Evolutionary conservation across 2,797 vertebrate species (phyloP).

Genomic region (Halcyon leucocephala): DNA sequence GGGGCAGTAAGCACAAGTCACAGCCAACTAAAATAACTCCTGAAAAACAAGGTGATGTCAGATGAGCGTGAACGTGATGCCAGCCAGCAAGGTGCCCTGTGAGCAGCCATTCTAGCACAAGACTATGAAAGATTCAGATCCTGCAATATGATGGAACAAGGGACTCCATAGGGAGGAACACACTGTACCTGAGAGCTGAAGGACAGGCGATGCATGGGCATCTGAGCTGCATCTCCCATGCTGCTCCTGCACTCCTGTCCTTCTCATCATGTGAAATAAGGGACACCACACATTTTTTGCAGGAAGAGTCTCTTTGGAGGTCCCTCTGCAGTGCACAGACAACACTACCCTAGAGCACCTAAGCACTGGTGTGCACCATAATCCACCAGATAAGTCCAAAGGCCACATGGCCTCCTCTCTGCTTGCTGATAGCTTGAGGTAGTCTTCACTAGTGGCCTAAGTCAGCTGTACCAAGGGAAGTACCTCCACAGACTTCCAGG

Average conservation of each 20-base stretch:
- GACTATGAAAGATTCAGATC: conserved; percentile 3
- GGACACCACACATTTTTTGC: background rate
- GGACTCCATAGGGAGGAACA: background rate
- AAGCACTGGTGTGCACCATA: background rate
- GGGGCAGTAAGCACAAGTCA: background rate
- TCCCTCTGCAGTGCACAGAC: background rate
- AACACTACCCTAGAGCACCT: background rate
- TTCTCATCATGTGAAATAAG: background rate
- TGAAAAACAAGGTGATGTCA: conserved; percentile 40
- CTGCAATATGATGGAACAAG: background rate
- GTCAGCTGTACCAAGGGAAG: background rate
- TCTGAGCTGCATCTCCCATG: background rate
- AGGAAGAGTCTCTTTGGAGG: no score
- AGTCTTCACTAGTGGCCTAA: background rate
- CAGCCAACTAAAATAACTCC: background rate
- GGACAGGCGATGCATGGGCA: background rate
- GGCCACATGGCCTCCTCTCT: background rate
- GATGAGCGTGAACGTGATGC: background rate
- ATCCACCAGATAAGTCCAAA: background rate
- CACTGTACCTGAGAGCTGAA: background rate
- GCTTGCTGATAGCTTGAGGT: background rate
- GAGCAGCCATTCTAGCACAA: background rate
- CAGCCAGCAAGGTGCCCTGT: conserved; percentile 7
- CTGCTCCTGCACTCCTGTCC: background rate
- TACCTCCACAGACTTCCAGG: background rate